Base-by-base conservation (phyloP, 2,888 invertebrate genomes). In the Portevinia maculata region DNA sequence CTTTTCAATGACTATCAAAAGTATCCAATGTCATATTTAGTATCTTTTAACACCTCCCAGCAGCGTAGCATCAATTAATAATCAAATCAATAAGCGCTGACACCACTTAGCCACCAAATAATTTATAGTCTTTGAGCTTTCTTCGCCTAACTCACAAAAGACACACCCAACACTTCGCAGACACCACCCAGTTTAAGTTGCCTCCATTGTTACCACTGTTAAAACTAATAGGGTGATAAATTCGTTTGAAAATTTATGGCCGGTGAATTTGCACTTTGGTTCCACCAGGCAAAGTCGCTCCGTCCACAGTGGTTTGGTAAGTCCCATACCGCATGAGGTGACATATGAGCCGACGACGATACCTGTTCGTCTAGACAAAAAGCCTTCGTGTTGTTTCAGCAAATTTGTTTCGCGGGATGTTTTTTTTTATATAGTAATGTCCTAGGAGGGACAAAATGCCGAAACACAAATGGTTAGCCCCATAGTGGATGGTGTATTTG, bases 211-310 rank as follows among this genome's bases (percentile, higher is more conserved):
- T 69, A 60, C 73, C 79, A 65, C 73, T 69, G 84, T 84, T 79
- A 84, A 84, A 84, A 84, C 73, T 79, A 84, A 84, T 84, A 74
- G 84, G 79, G 74, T 74, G 84, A 84, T 84, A 84, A 84, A 84
- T 84, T 84, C 53, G 62, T 79, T 39, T 39, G 67, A 28, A 69
- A 79, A 84, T 84, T 84, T 84, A 84, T 84, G 71, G 59, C 67
- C 84, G 84, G 84, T 84, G 79, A 84, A 84, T 69, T 84, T 84
- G 84, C 84, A 79, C 69, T 69, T 79, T 84, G 73, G 79, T 84
- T 84, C 79, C 39, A 15, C 62, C 69, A 65, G 32, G 48, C 53
- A 53, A 28, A 64, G 37, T 52, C 44, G 44, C n/a, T 11, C 24
- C 32, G 11, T 46, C 11, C 15, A 19, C 37, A 46, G 48, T 39